Evolutionary conservation across 1,140 invertebrate species (phyloP).

Genomic region (Meloidogyne chitwoodi): DNA sequence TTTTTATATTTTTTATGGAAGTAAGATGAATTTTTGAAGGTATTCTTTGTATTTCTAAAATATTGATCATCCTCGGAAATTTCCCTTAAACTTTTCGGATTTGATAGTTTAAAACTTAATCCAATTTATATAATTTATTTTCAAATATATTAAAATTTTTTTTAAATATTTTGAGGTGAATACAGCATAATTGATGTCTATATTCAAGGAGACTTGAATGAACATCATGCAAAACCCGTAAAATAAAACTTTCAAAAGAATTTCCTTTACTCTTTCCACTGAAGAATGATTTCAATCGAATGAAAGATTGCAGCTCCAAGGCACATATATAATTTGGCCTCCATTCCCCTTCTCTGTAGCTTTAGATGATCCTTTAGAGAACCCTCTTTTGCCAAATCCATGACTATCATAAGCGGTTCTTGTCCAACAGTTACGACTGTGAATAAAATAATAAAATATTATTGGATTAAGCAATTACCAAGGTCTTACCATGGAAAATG

Average conservation of each 20-base stretch:
- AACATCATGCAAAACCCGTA: conserved; percentile 64
- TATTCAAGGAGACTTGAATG: conserved; percentile 58
- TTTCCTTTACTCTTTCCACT: no score
- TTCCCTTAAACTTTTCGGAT: no score
- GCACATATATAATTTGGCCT: conserved; percentile 34
- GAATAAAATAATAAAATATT: background rate
- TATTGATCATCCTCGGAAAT: no score
- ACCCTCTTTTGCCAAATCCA: conserved; percentile 30
- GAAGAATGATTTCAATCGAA: no score
- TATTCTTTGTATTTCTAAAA: no score
- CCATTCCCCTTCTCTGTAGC: background rate
- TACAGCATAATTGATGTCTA: no score
- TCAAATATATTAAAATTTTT: no score
- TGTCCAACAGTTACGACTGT: conserved; percentile 37
- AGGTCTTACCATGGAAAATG: background rate
- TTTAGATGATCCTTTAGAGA: conserved; percentile 22
- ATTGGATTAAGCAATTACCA: background rate
- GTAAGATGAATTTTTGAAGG: no score
- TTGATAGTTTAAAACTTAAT: no score
- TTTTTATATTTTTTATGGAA: no score
- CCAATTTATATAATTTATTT: no score
- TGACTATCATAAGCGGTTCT: conserved; percentile 39
- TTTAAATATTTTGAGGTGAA: no score
- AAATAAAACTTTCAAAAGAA: background rate
- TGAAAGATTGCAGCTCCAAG: conserved; percentile 28